A percentile compares a stretch with the other conserved stretches of the same genome.
Evolutionary conservation across 2,113 vertebrate species (phyloP).

Genomic region (Ceratotherium simum): DNA sequence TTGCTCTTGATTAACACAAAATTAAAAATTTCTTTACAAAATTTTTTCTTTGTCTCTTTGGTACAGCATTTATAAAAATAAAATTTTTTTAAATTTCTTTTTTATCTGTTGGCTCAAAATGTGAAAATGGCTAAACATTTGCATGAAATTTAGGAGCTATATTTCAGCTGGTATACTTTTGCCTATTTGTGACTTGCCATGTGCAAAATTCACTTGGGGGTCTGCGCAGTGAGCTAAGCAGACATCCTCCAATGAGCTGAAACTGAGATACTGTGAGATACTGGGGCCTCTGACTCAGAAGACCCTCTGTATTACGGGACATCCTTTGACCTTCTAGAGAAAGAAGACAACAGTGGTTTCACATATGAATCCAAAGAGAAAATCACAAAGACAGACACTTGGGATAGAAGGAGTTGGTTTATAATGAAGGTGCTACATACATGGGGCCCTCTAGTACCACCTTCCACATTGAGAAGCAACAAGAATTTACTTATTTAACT

Average conservation of each 20-base stretch:
- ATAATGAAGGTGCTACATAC: background rate
- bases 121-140: background rate
- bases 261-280: background rate
- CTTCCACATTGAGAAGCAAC: background rate
- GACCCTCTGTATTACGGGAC: background rate
- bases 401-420: background rate
- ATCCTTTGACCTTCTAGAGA: background rate
- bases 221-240: background rate
- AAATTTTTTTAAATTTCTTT: background rate
- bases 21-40: background rate
- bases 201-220: background rate
- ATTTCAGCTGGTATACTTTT: background rate
- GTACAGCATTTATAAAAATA: background rate
- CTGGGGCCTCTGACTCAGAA: background rate
- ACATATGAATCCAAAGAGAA: background rate
- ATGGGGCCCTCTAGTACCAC: background rate
- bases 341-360: background rate
- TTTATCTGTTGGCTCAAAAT: background rate
- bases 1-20: conserved; percentile 45
- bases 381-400: background rate
- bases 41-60: background rate
- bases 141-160: background rate
- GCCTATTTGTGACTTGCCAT: background rate
- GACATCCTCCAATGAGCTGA: background rate
- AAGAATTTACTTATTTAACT: background rate